Percentiles rank a stretch among this genome's conserved stretches.
Evolutionary conservation across 2,888 invertebrate genomes (phyloP).

Genomic region (Holacanthella duospinosa): DNA sequence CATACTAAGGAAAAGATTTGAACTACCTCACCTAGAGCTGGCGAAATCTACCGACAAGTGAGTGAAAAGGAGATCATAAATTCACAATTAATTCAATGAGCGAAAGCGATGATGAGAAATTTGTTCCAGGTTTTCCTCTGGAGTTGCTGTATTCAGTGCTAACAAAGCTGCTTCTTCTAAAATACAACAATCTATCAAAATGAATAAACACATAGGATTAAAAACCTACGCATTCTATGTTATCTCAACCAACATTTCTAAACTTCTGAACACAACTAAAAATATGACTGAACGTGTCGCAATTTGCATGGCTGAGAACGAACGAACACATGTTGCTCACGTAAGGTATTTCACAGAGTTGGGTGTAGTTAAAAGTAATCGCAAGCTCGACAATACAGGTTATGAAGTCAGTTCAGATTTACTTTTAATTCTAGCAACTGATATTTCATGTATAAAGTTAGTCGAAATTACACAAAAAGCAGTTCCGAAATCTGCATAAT

Average conservation of each 20-base stretch:
- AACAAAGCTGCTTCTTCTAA: conserved; percentile 13
- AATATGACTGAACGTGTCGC: conserved; percentile 2
- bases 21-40: conserved; percentile 18
- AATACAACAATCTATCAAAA: conserved; percentile 12
- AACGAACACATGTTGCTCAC: not conserved
- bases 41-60: conserved; percentile 26
- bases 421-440: too few species aligned
- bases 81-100: not conserved
- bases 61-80: conserved; percentile 5
- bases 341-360: too few species aligned
- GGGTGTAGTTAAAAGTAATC: too few species aligned
- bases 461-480: too few species aligned
- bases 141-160: conserved; percentile 24
- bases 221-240: conserved; percentile 17
- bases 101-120: conserved; percentile 1
- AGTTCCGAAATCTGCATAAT: too few species aligned
- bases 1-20: conserved; percentile 13
- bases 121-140: conserved; percentile 23
- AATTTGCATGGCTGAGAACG: conserved; percentile 4
- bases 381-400: too few species aligned
- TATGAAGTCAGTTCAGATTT: too few species aligned
- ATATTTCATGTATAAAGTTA: too few species aligned
- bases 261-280: not conserved
- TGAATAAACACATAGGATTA: conserved; percentile 13
- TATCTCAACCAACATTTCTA: not conserved